These are phyloP conservation scores for Alcis repandata DNA, from an alignment of 2,888 invertebrate genomes.

Conservation along the genomic window DNA sequence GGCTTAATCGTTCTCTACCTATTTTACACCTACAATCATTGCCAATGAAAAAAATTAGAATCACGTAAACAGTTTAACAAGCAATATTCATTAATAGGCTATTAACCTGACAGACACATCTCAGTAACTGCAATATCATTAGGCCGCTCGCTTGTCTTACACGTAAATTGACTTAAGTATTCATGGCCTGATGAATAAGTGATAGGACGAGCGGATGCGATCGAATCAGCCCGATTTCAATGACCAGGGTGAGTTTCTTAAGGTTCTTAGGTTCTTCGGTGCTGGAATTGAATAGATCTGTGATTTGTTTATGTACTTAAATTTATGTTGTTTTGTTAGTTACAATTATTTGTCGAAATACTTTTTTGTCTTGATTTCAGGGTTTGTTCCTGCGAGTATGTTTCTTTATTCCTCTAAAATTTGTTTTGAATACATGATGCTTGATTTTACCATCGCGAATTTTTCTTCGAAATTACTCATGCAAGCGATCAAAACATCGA, in stretches of 20 bases:
- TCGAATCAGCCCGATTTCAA: constrained; percentile 75
- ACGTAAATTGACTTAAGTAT: constrained; percentile 78
- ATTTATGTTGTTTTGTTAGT: not conserved
- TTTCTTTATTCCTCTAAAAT: too few relatives aligned
- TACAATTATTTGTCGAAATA: not conserved
- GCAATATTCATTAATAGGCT: constrained; percentile 47
- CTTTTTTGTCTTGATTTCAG: too few relatives aligned
- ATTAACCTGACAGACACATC: constrained; percentile 52
- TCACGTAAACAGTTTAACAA: constrained; percentile 9
- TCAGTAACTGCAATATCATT: constrained; percentile 72
- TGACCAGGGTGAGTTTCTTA: constrained; percentile 69
- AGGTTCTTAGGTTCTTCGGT: constrained; percentile 49
- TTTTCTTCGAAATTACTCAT: too few relatives aligned
- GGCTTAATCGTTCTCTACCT: too few relatives aligned
- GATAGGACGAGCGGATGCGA: constrained; percentile 69
- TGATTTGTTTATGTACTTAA: not conserved
- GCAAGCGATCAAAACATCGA: too few relatives aligned
- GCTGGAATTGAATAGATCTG: constrained; percentile 7
- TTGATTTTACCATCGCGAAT: too few relatives aligned
- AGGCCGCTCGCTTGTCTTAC: constrained; percentile 64
- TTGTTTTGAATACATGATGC: too few relatives aligned
- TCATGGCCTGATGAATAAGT: constrained; percentile 80
- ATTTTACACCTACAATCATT: not conserved
- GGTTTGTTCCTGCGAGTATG: too few relatives aligned
- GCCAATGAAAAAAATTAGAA: not conserved